Conservation (phyloP, 2,888 invertebrate genomes). For the Agrotis puta region DNA sequence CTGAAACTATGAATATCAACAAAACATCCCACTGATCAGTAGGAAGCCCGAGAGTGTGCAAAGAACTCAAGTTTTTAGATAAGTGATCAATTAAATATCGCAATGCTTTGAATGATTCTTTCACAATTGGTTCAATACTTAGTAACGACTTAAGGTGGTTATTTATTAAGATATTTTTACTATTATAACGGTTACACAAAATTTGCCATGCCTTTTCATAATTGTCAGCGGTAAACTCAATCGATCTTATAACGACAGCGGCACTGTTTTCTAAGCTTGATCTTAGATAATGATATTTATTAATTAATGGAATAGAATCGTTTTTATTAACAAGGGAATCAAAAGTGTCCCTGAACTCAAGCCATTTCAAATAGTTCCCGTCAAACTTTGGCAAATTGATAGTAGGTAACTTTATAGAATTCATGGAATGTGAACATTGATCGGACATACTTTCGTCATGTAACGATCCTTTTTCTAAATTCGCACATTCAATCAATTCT, state of each 20-base stretch:
- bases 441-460: neutral
- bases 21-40: neutral
- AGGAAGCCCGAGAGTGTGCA: conserved; percentile 21
- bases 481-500: neutral
- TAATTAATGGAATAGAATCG: conserved; percentile 49
- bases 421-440: conserved; percentile 5
- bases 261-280: conserved; percentile 51
- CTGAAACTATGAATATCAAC: neutral
- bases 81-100: conserved; percentile 22
- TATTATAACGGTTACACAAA: conserved; percentile 29
- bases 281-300: conserved; percentile 61
- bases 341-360: conserved; percentile 57
- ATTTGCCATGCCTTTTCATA: conserved; percentile 42
- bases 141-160: conserved; percentile 20
- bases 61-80: conserved; percentile 21
- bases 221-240: conserved; percentile 45
- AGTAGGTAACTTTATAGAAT: conserved; percentile 47
- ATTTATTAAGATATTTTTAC: conserved; percentile 21
- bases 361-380: conserved; percentile 50
- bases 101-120: conserved; percentile 15
- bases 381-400: conserved; percentile 44
- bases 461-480: neutral
- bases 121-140: conserved; percentile 8
- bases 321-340: conserved; percentile 56
- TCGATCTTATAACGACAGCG: conserved; percentile 42